Evolutionary conservation across 2,797 vertebrate species (phyloP).

Genomic region (Merluccius polli): DNA sequence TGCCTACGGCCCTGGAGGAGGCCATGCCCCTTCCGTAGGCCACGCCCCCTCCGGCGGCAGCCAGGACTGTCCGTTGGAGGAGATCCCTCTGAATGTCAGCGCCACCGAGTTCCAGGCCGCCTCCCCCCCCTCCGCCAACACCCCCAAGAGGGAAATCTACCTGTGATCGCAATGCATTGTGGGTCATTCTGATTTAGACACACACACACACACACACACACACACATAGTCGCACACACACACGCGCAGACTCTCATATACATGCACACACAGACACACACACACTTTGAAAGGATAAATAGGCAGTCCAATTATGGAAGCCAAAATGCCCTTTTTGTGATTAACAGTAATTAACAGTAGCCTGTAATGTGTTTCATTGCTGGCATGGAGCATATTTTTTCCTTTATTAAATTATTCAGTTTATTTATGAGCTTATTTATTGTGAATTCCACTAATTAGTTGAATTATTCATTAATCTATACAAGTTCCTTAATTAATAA

Average conservation of each 20-base stretch:
- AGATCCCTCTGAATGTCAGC: slow-evolving; percentile 96
- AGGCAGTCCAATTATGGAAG: slow-evolving; percentile 71
- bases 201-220: slow-evolving; percentile 21
- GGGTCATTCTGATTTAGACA: slow-evolving; percentile 45
- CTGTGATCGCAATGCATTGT: slow-evolving; percentile 78
- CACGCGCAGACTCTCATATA: not conserved
- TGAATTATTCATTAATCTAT: slow-evolving; percentile 62
- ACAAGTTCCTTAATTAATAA: slow-evolving; percentile 46
- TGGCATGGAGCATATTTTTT: slow-evolving; percentile 60
- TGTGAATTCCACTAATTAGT: slow-evolving; percentile 60
- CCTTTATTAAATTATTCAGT: slow-evolving; percentile 71
- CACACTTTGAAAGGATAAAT: slow-evolving; percentile 59
- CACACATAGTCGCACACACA: slow-evolving; percentile 18
- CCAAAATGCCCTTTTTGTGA: slow-evolving; percentile 55
- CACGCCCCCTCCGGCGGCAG: slow-evolving; percentile 61
- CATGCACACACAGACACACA: slow-evolving; percentile 26
- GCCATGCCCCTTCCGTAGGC: slow-evolving; percentile 90
- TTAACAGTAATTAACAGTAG: slow-evolving; percentile 54
- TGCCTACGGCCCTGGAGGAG: slow-evolving; percentile 97
- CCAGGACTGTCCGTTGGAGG: slow-evolving; percentile 96
- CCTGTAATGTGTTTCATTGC: slow-evolving; percentile 63
- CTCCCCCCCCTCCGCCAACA: slow-evolving; percentile 86
- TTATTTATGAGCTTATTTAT: slow-evolving; percentile 73
- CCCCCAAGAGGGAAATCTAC: slow-evolving; percentile 97
- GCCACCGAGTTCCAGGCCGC: slow-evolving; percentile 89